Base-by-base conservation (phyloP, 2,113 vertebrate genomes). In the Esox niger region DNA sequence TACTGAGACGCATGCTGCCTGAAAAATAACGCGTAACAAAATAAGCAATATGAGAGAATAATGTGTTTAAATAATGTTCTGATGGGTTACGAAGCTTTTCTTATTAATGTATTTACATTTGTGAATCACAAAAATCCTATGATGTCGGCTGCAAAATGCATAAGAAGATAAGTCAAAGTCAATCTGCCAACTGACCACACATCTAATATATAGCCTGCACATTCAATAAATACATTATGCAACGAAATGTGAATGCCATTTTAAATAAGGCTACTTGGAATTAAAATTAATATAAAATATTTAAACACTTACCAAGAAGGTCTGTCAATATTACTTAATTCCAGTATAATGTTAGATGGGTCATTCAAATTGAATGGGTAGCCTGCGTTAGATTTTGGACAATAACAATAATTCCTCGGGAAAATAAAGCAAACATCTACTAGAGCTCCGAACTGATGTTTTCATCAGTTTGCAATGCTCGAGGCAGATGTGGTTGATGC, bases 401-500 rank as follows among this genome's bases (percentile, higher is more conserved):
- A 47, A 54, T 26, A 78, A 66, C 47, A 63, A 77, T 88, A 84
- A 83, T 86, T 89, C 86, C 79, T 62, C 26, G 23, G 66, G 70
- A 80, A 81, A 78, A 82, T 63, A 64, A 65, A 71, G 20, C 49
- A 69, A 33, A 46, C 67, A 70, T 84, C 81, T 21, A 75, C n/a
- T 1, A 4, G 80, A 71, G 82, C 76, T 82, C 79, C 73, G 75
- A 75, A 85, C 81, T 83, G 85, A 85, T 89, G 87, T 88, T 88
- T 89, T 80, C 84, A 87, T 89, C 81, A 77, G 88, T 84, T 76
- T 75, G 81, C 74, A 77, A 61, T 79, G 83, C 86, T 86, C 77
- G 66, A 71, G 80, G 84, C 89, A 91, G 88, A 92, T 91, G 91
- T 88, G 88, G 68, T 87, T 89, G 86, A 88, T 88, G 89, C 87